Base-by-base conservation (phyloP, 1,140 invertebrate species). In the Aphelenchoides fujianensis region DNA sequence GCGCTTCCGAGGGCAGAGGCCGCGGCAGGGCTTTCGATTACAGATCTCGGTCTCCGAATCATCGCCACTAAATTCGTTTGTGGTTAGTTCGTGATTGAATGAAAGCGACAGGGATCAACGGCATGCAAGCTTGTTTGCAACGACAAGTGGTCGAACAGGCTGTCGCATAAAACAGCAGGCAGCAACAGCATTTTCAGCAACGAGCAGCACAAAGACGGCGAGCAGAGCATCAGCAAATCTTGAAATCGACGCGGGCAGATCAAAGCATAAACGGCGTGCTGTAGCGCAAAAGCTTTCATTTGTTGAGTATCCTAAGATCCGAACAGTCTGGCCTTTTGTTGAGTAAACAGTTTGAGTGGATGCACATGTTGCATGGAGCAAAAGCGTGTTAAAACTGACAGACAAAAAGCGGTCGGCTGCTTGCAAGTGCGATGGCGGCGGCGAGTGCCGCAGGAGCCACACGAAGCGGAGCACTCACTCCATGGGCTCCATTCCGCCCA, bases 21-120 rank as follows among this genome's bases (percentile, higher is more conserved):
- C 82, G 37, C 53, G 71, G 64, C 82, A 83, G 9, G 82, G 76
- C 64, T 76, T 57, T 37, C 70, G 64, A 27, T 73, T 81, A 70
- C 81, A 84, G 52, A 83, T 70, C 69, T 84, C 71, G 27, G 81
- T 79, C 70, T 83, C 79, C 68, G 73, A 34, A 35, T 73, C 72
- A 19, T 79, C 55, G n/a, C 80, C 79, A 34, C 81, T 80, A 70
- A 66, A n/a, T n/a, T n/a, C n/a, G n/a, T n/a, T n/a, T n/a, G n/a
- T n/a, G n/a, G n/a, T n/a, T n/a, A n/a, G n/a, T n/a, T n/a, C n/a
- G n/a, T n/a, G n/a, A n/a, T n/a, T n/a, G n/a, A n/a, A n/a, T n/a
- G n/a, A n/a, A 12, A 71, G 9, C 1, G 71, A 68, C 2, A 59
- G 3, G 27, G n/a, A 71, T 48, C 41, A 48, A 16, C 12, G 23